Base-by-base conservation (phyloP, 2,113 vertebrate species). In the Silurus glanis region DNA sequence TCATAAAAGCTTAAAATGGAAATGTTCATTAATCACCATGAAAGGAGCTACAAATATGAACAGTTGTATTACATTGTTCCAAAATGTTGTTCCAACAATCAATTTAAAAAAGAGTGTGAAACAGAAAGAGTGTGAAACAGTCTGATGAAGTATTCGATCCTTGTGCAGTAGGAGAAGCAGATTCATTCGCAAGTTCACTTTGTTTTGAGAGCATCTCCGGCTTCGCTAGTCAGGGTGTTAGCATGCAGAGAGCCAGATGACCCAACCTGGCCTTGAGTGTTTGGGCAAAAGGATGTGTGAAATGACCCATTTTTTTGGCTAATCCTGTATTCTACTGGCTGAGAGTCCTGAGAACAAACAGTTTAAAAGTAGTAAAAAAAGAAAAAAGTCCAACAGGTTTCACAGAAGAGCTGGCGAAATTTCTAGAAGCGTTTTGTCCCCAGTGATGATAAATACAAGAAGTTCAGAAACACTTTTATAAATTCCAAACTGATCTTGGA, bases 131-230 rank as follows among this genome's bases (percentile, higher is more conserved):
- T 78, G 51, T 55, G 14, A 12, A 23, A 49, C 10, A n/a, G 49
- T 12, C 9, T 19, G 55, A 23, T 74, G 79, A 86, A 49, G 74
- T 28, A 55, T n/a, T 83, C 80, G 61, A 72, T 62, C 56, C 67
- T 62, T 37, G 25, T 51, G n/a, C 62, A 49, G n/a, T 78, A 47
- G 23, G 6, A 66, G 3, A 23, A 72, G 82, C 55, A 47, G 84
- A 80, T 66, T 86, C 49, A 56, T 66, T 23, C 4, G 37, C 55
- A 72, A 14, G 19, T 59, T 76, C 5, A 0, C 56, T 13, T 8
- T 51, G 51, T 45, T 88, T 88, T 59, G 69, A 85, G 78, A 88
- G 62, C 80, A 37, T 23, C 81, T 76, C 83, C 58, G 59, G 80
- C 74, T 28, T 51, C 28, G 72, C 53, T 64, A 80, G 56, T 72